Conservation (phyloP, 2,113 vertebrate genomes). For the Centrocercus urophasianus region DNA sequence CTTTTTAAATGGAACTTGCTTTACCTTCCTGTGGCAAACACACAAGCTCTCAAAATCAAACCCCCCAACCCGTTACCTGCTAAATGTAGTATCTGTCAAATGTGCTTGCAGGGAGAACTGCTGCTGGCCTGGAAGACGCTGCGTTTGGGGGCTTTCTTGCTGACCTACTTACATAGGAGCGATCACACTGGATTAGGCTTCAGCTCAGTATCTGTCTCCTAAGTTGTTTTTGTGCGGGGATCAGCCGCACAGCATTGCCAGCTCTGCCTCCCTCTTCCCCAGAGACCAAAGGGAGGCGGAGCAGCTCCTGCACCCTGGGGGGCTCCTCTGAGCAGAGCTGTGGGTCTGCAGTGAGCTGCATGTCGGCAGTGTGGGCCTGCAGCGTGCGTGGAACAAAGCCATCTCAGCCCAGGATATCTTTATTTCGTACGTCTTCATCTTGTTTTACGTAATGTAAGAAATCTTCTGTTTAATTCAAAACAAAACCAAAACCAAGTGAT, state of each 20-base stretch:
- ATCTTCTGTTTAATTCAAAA: not conserved
- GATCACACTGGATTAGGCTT: not conserved
- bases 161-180: not conserved
- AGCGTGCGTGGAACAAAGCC: not conserved
- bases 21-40: not conserved
- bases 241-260: fast-evolving
- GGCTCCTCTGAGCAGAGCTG: not conserved
- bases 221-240: not conserved
- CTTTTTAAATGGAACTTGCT: not conserved
- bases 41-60: not conserved
- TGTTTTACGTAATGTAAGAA: not conserved
- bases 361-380: not conserved
- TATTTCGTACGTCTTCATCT: fast-evolving
- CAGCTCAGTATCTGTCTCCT: not conserved
- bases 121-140: not conserved
- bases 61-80: not conserved
- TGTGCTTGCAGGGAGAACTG: not conserved
- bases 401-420: not conserved
- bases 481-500: not conserved
- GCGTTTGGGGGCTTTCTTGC: not conserved
- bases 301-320: not conserved
- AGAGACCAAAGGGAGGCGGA: not conserved
- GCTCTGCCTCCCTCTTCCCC: not conserved
- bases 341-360: not conserved
- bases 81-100: not conserved